phyloP scores from a whole-genome alignment of 2,113 vertebrate genomes.

The Vombatus ursinus region DNA sequence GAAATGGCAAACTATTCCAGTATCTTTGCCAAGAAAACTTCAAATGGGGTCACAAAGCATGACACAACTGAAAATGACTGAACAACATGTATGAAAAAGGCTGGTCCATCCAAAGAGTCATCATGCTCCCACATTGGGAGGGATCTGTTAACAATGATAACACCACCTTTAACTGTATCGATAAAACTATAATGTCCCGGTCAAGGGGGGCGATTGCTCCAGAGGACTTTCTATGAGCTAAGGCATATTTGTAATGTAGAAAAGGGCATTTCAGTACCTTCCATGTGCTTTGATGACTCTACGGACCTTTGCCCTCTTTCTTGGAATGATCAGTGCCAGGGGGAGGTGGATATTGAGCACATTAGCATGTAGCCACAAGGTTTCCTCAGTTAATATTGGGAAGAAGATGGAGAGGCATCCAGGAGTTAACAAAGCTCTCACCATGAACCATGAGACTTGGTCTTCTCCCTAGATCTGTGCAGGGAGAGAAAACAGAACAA shows the following conservation, averaged over 20 bases:
- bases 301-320: neutral
- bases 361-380: neutral
- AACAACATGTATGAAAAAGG: neutral
- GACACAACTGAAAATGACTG: neutral
- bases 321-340: neutral
- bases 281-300: neutral
- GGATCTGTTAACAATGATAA: neutral
- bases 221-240: neutral
- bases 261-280: neutral
- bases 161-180: neutral
- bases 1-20: neutral
- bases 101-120: neutral
- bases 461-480: neutral
- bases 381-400: neutral
- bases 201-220: neutral
- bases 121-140: neutral
- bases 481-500: neutral
- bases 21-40: neutral
- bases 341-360: neutral
- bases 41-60: neutral
- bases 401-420: neutral
- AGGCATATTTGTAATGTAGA: neutral
- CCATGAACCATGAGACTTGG: neutral
- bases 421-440: neutral
- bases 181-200: neutral